These are phyloP conservation scores for Sphenopsis melanotis DNA, from an alignment of 2,797 vertebrate genomes.

Conservation along the genomic window DNA sequence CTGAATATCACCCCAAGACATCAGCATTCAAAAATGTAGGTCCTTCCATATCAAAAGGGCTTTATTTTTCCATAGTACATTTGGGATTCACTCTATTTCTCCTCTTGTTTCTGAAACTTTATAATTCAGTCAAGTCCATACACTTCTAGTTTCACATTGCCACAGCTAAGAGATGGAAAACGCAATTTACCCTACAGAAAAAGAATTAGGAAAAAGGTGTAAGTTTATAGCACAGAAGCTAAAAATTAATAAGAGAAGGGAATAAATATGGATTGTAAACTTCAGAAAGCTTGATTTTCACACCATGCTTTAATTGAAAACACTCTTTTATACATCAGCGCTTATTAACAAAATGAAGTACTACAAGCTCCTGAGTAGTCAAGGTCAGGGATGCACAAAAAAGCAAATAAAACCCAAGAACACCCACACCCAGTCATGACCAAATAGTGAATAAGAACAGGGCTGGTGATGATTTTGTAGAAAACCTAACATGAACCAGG, in stretches of 20 bases:
- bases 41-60: not conserved
- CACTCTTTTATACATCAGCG: not conserved
- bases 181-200: not conserved
- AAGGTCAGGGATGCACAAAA: not conserved
- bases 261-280: not conserved
- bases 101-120: not conserved
- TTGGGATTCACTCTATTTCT: not conserved
- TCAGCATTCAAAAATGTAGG: not conserved
- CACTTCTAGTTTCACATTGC: not conserved
- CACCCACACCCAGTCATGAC: not conserved
- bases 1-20: not conserved
- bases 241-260: not conserved
- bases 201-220: not conserved
- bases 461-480: not conserved
- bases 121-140: not conserved
- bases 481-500: not conserved
- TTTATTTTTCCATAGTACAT: not conserved
- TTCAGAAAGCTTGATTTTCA: not conserved
- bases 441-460: not conserved
- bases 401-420: not conserved
- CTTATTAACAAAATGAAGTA: not conserved
- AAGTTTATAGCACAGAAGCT: not conserved
- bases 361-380: not conserved
- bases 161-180: not conserved
- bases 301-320: not conserved